A percentile compares a stretch with the other conserved stretches of the same genome.
Evolutionary conservation across 2,113 vertebrate genomes (phyloP).

Genomic region (Erpornis zantholeuca): DNA sequence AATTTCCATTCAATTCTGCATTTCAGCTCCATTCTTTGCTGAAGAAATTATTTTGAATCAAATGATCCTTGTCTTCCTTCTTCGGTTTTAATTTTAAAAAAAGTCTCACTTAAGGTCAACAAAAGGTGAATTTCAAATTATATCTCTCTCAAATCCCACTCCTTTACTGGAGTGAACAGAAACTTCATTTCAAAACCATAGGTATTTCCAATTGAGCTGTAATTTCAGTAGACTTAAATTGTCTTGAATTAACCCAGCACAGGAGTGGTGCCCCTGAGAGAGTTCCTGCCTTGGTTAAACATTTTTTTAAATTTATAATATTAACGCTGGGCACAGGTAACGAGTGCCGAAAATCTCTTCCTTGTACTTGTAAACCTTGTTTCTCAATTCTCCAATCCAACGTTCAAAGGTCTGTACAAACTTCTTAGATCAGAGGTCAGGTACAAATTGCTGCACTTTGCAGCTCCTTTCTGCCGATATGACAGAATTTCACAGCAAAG

Average conservation of each 20-base stretch:
- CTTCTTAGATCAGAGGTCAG: conserved; percentile 75
- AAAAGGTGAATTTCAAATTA: conserved; percentile 4
- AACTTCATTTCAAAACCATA: not conserved
- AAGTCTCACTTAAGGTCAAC: not conserved
- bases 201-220: not conserved
- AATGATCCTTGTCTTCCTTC: not conserved
- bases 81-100: not conserved
- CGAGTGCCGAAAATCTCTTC: conserved; percentile 21
- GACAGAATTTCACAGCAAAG: conserved; percentile 75
- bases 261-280: not conserved
- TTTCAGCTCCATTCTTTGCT: not conserved
- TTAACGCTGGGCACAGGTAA: conserved; percentile 55
- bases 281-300: conserved; percentile 52
- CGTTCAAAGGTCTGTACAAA: conserved; percentile 73
- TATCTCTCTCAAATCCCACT: not conserved
- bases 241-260: not conserved
- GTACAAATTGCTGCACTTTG: conserved; percentile 71
- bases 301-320: conserved; percentile 40
- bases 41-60: not conserved
- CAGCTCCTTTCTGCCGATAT: conserved; percentile 72
- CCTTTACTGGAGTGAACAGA: not conserved
- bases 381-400: conserved; percentile 63
- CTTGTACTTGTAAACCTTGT: conserved; percentile 41
- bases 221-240: not conserved
- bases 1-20: not conserved